Conservation (phyloP, 2,888 invertebrate species). For the Diarsia brunnea region DNA sequence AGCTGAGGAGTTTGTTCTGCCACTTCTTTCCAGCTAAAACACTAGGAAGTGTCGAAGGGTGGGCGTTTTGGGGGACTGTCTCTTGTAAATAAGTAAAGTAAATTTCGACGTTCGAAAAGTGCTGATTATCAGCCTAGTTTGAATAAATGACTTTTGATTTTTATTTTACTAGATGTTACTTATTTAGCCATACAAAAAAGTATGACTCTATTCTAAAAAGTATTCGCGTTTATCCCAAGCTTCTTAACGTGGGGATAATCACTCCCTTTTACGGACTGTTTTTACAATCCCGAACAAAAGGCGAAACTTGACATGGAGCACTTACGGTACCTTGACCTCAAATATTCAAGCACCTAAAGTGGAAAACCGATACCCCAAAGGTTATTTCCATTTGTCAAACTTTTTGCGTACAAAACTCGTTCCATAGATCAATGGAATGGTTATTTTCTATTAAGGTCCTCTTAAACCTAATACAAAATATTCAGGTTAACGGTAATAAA, state of each 20-base stretch:
- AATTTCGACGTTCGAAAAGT: no score
- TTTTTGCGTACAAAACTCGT: neutral
- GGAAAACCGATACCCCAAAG: neutral
- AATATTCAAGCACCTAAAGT: neutral
- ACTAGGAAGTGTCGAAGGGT: no score
- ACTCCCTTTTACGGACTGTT: neutral
- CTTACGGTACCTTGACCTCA: neutral
- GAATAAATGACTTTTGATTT: no score
- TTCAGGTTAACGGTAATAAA: conserved; percentile 28
- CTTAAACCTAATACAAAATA: conserved; percentile 36
- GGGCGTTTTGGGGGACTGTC: no score
- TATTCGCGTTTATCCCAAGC: no score
- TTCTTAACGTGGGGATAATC: no score
- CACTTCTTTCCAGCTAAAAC: no score
- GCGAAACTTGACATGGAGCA: neutral
- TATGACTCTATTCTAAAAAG: neutral
- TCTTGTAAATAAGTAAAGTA: no score
- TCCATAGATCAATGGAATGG: neutral
- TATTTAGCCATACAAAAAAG: neutral
- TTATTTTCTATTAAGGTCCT: conserved; percentile 16
- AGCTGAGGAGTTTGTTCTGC: no score
- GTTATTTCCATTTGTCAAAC: neutral
- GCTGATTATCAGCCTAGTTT: no score
- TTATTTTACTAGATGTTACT: neutral
- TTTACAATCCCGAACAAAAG: neutral